Evolutionary conservation across 2,113 vertebrate genomes (phyloP).

Genomic region (Ceyx melanurus): DNA sequence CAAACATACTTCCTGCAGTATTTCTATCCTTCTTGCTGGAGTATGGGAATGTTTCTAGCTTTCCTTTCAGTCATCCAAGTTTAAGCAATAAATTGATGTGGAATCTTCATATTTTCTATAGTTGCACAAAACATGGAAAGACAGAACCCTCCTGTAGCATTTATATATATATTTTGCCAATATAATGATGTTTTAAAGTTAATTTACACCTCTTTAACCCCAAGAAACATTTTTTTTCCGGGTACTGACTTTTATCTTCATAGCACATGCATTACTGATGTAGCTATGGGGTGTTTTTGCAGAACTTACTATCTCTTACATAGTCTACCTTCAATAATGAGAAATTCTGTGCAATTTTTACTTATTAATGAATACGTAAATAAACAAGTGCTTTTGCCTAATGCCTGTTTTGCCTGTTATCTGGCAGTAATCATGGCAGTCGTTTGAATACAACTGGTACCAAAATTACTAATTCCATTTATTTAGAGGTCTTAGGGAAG

Average conservation of each 20-base stretch:
- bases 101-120: not conserved
- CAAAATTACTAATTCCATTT: not conserved
- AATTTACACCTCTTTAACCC: not conserved
- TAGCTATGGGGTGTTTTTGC: not conserved
- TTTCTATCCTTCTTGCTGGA: not conserved
- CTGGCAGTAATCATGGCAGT: not conserved
- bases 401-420: not conserved
- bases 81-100: not conserved
- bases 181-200: not conserved
- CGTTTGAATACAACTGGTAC: not conserved
- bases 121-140: not conserved
- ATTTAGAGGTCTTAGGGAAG: not conserved
- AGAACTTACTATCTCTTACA: not conserved
- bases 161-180: not conserved
- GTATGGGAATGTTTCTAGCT: not conserved
- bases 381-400: not conserved
- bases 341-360: not conserved
- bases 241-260: not conserved
- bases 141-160: not conserved
- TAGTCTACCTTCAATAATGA: not conserved
- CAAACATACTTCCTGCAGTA: not conserved
- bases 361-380: not conserved
- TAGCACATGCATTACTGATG: not conserved
- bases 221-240: not conserved
- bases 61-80: not conserved